Conservation (phyloP, 2,797 vertebrate species). For the Brachyrhaphis roseni region DNA sequence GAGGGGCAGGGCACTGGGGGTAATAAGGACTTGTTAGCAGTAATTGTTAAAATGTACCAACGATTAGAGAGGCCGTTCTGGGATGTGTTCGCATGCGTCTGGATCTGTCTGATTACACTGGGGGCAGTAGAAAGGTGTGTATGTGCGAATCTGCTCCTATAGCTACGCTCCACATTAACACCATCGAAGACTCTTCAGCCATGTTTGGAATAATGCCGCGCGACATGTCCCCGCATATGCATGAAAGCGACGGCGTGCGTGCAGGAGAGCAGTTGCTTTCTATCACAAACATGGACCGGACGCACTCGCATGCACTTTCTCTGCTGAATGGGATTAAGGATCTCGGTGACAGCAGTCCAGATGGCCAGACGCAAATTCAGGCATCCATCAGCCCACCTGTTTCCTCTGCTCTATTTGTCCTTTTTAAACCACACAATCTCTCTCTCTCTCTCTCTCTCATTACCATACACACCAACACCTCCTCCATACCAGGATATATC, state of each 20-base stretch:
- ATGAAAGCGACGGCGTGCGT: constrained; percentile 22
- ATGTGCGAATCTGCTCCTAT: background rate
- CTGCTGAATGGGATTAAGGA: constrained; percentile 70
- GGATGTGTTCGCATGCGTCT: constrained; percentile 67
- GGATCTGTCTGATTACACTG: constrained; percentile 65
- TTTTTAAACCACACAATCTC: constrained; percentile 45
- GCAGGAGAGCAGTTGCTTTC: constrained; percentile 45
- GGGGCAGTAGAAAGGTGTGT: constrained; percentile 24
- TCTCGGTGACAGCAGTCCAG: constrained; percentile 76
- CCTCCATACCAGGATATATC: constrained; percentile 64
- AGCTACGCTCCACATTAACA: constrained; percentile 40
- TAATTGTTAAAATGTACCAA: constrained; percentile 82
- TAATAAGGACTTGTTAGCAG: constrained; percentile 82
- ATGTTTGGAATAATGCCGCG: constrained; percentile 42
- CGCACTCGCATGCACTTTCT: constrained; percentile 47
- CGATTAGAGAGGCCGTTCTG: constrained; percentile 71
- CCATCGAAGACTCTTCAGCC: constrained; percentile 41
- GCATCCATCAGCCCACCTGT: constrained; percentile 71
- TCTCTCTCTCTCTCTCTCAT: constrained; percentile 27
- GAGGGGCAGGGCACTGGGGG: constrained; percentile 75
- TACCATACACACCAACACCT: constrained; percentile 60
- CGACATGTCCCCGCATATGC: constrained; percentile 21
- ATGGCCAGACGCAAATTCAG: constrained; percentile 78
- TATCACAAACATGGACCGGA: constrained; percentile 25
- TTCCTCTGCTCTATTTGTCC: constrained; percentile 64